A percentile compares a stretch with the other conserved stretches of the same genome.
These are phyloP conservation scores for Paracanthobrama guichenoti DNA, from an alignment of 2,113 vertebrate species.

Conservation along the genomic window DNA sequence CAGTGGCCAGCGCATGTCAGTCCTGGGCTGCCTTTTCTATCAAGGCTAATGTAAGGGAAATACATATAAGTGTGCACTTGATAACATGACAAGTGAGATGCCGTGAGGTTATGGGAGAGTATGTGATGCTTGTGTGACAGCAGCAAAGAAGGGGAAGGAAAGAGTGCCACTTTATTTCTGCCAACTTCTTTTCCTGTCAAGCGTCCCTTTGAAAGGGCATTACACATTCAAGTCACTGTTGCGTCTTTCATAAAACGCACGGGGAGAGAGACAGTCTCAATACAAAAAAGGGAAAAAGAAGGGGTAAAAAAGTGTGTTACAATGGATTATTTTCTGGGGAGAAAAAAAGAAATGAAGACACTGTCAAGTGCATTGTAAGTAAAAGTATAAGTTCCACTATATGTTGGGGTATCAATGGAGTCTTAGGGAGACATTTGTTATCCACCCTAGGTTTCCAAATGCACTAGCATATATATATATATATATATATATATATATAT, in stretches of 20 bases:
- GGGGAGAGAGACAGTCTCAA: conserved; percentile 81
- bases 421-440: conserved; percentile 75
- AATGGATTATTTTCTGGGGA: conserved; percentile 75
- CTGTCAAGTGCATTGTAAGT: conserved; percentile 74
- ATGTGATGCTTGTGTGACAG: conserved; percentile 57
- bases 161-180: conserved; percentile 72
- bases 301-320: conserved; percentile 69
- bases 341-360: conserved; percentile 77
- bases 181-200: conserved; percentile 79
- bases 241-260: conserved; percentile 87
- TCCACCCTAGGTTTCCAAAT: conserved; percentile 73
- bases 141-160: conserved; percentile 55
- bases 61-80: conserved; percentile 77
- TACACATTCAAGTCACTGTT: conserved; percentile 87
- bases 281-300: conserved; percentile 72
- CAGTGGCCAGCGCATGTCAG: conserved; percentile 81
- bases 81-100: conserved; percentile 88
- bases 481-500: too few species aligned
- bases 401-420: conserved; percentile 76
- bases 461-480: background rate
- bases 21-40: conserved; percentile 67
- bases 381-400: conserved; percentile 76
- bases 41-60: conserved; percentile 81
- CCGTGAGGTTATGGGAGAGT: conserved; percentile 76
- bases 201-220: conserved; percentile 77